A percentile compares a stretch with the other conserved stretches of the same genome.
Evolutionary conservation across 2,113 vertebrate genomes (phyloP).

Genomic region (Corythornis cristatus): DNA sequence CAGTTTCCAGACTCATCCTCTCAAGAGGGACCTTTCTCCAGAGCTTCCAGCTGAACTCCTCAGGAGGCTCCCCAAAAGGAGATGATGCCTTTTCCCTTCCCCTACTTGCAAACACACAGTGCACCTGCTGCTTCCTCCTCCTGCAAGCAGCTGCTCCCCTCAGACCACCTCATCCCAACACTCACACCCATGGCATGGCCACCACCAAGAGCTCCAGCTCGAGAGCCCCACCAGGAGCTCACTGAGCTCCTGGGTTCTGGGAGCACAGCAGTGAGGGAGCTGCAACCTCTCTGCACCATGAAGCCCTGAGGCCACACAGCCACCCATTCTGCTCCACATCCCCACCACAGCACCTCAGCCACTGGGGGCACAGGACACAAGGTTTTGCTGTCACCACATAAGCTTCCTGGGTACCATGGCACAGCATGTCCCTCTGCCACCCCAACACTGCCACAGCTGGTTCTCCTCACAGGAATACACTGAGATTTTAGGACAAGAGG

Average conservation of each 20-base stretch:
- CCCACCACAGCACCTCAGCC: neutral
- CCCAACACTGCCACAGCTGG: accelerated
- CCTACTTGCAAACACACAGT: neutral
- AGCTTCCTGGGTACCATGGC: accelerated
- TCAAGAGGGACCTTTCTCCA: neutral
- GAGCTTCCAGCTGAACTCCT: neutral
- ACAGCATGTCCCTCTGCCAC: accelerated
- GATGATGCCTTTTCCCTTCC: accelerated
- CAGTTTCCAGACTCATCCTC: neutral
- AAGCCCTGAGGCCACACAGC: neutral
- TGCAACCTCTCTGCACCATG: accelerated
- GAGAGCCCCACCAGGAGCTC: neutral
- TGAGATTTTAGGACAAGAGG: neutral
- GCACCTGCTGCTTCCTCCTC: neutral
- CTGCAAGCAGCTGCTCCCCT: neutral
- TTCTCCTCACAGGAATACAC: accelerated
- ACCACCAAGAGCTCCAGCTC: accelerated
- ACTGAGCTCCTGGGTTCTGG: neutral
- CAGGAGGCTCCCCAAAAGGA: neutral
- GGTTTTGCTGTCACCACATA: accelerated
- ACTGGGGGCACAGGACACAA: accelerated
- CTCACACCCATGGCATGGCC: accelerated
- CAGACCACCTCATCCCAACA: neutral
- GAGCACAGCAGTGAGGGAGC: accelerated
- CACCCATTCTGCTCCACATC: accelerated